A percentile compares a stretch with the other conserved stretches of the same genome.
phyloP scores from a whole-genome alignment of 2,888 invertebrate species.

The Plagiodera versicolora region DNA sequence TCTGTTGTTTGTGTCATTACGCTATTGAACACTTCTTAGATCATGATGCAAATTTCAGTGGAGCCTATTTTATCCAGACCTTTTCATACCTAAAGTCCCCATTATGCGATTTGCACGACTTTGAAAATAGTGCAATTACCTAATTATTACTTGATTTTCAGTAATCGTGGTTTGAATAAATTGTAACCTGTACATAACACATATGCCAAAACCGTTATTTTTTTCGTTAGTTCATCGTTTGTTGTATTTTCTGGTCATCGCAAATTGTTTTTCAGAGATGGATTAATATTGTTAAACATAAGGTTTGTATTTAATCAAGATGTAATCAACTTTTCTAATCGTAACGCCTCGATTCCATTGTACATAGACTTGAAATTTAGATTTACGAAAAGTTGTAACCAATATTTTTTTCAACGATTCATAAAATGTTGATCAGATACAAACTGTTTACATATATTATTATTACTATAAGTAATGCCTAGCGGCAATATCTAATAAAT shows the following conservation, averaged over 20 bases:
- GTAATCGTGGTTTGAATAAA: constrained; percentile 15
- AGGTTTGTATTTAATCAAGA: constrained; percentile 39
- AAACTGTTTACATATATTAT: constrained; percentile 37
- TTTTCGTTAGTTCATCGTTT: constrained; percentile 15
- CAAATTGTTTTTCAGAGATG: constrained; percentile 34
- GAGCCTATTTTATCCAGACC: too few species aligned
- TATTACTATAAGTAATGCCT: constrained; percentile 38
- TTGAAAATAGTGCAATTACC: too few species aligned
- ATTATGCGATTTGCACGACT: constrained; percentile 13
- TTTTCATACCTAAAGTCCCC: too few species aligned
- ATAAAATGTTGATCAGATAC: constrained; percentile 39
- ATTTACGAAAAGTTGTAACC: constrained; percentile 11
- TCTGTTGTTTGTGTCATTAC: background rate
- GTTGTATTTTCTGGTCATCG: constrained; percentile 31
- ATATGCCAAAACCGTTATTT: constrained; percentile 17
- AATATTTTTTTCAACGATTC: constrained; percentile 20
- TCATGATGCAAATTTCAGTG: constrained; percentile 5
- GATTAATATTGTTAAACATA: constrained; percentile 39
- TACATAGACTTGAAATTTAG: constrained; percentile 23
- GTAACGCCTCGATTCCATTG: constrained; percentile 21
- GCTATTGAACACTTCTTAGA: too few species aligned
- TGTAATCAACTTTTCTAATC: constrained; percentile 27
- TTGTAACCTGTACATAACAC: constrained; percentile 17
- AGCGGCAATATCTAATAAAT: constrained; percentile 39
- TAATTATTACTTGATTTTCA: constrained; percentile 12